Conservation (phyloP, 2,113 vertebrate species). For the Propithecus coquereli region DNA sequence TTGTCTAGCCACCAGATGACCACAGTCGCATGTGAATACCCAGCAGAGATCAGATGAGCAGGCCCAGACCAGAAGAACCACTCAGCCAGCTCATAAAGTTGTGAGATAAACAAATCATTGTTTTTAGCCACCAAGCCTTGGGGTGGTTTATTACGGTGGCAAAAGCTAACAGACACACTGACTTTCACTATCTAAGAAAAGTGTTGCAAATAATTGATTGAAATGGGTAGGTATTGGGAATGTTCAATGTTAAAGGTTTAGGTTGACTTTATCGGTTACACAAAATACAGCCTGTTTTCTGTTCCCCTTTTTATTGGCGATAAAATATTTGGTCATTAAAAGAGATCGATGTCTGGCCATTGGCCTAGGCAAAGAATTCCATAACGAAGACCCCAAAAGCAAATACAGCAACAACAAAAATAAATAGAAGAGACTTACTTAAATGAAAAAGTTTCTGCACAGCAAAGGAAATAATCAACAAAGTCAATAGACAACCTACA, state of each 20-base stretch:
- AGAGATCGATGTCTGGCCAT: neutral
- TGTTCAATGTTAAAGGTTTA: neutral
- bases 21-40: neutral
- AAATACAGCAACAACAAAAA: too few species aligned
- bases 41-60: too few species aligned
- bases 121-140: neutral
- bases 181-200: neutral
- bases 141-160: neutral
- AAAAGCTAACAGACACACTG: neutral
- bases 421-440: too few species aligned
- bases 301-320: neutral
- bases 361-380: too few species aligned
- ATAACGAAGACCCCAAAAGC: too few species aligned
- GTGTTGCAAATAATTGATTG: neutral
- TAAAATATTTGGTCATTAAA: constrained; percentile 36
- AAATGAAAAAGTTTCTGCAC: too few species aligned
- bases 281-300: neutral
- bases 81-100: too few species aligned
- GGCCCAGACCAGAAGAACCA: neutral
- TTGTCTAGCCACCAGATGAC: neutral
- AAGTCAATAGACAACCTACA: too few species aligned
- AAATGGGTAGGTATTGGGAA: neutral
- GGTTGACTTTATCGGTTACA: neutral
- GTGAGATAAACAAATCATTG: neutral
- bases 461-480: too few species aligned